phyloP scores from a whole-genome alignment of 92 coral and sea anemone species.

The Epizoanthus illoricatus region DNA sequence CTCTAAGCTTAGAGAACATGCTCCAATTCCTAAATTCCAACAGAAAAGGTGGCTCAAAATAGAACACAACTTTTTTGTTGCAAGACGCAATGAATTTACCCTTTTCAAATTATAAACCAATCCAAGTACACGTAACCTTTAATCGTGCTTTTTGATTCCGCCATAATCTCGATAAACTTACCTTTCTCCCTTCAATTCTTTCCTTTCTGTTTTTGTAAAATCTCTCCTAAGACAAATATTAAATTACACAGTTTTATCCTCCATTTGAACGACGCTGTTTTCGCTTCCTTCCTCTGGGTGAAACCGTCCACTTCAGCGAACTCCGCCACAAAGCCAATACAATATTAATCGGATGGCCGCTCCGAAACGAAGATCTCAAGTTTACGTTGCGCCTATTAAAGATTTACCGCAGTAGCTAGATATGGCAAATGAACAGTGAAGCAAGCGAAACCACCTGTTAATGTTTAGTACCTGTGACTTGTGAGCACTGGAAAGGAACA shows the following conservation, averaged over 20 bases:
- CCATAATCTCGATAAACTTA: slow-evolving; percentile 4
- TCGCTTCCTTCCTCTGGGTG: background rate
- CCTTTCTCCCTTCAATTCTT: slow-evolving; percentile 4
- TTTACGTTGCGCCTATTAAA: slow-evolving; percentile 38
- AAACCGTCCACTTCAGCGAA: slow-evolving; percentile 22
- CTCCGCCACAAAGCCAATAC: slow-evolving; percentile 40
- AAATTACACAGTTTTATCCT: slow-evolving; percentile 1
- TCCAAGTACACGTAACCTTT: slow-evolving; percentile 22
- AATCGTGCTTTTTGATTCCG: background rate
- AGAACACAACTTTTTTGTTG: background rate
- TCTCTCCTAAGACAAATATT: slow-evolving; percentile 1
- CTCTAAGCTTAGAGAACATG: background rate
- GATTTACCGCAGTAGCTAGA: slow-evolving; percentile 19
- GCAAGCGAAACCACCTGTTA: slow-evolving; percentile 28
- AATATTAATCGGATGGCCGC: slow-evolving; percentile 33
- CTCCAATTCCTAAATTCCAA: background rate
- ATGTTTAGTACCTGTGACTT: slow-evolving; percentile 31
- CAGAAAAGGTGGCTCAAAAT: background rate
- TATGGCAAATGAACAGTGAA: slow-evolving; percentile 37
- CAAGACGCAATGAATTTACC: background rate
- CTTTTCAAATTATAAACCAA: background rate
- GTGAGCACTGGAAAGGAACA: slow-evolving; percentile 38
- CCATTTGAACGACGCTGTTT: slow-evolving; percentile 45
- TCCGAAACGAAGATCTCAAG: slow-evolving; percentile 13
- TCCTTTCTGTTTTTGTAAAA: background rate